phyloP scores from a whole-genome alignment of 2,888 invertebrate species.

The Bugulina stolonifera region DNA sequence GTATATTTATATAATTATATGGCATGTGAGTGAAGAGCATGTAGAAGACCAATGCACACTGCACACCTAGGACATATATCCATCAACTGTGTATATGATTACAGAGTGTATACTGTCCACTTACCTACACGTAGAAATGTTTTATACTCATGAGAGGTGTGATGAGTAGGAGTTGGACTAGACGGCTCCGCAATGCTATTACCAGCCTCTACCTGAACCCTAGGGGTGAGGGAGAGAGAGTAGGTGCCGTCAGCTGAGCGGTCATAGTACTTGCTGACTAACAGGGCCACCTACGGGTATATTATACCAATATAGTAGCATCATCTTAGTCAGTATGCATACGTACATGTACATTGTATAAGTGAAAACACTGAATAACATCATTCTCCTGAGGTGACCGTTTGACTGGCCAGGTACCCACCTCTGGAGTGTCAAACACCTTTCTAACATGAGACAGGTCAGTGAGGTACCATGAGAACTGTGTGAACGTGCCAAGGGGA shows the following conservation, averaged over 20 bases:
- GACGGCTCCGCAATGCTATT: constrained; percentile 40
- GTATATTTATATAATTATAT: too few species aligned
- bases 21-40: too few species aligned
- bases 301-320: too few species aligned
- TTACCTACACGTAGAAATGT: constrained; percentile 64
- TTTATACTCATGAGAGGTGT: constrained; percentile 60
- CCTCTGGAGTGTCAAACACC: constrained; percentile 66
- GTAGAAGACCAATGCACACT: too few species aligned
- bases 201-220: constrained; percentile 39
- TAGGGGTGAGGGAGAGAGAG: constrained; percentile 50
- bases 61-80: too few species aligned
- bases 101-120: too few species aligned
- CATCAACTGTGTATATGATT: too few species aligned
- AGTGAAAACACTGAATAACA: too few species aligned
- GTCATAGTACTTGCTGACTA: constrained; percentile 63
- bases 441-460: constrained; percentile 67
- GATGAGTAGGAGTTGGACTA: constrained; percentile 40
- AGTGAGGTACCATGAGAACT: constrained; percentile 68
- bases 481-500: constrained; percentile 64
- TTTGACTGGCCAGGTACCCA: too few species aligned
- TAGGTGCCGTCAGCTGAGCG: constrained; percentile 62
- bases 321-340: too few species aligned
- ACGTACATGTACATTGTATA: too few species aligned
- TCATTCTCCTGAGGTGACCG: too few species aligned
- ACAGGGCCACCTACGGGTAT: constrained; percentile 62